phyloP scores from a whole-genome alignment of 64 coral and sea anemone species.

The Stylophora pistillata region DNA sequence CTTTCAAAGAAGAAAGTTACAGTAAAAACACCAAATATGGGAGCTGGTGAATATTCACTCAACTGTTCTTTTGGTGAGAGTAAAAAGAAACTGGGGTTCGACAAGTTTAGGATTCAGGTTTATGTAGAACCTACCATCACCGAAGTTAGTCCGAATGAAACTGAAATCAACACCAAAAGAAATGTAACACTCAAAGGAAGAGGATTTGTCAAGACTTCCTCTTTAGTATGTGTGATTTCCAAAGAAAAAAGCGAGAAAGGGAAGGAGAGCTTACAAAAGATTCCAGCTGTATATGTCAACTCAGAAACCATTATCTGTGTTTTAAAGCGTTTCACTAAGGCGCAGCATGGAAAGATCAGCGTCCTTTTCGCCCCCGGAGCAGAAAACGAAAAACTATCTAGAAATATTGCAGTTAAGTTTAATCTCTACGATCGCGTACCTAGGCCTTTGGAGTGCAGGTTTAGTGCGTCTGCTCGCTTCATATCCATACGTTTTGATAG shows the following conservation, averaged over 20 bases:
- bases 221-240: not conserved
- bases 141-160: slow-evolving; percentile 21
- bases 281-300: not conserved
- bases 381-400: not conserved
- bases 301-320: not conserved
- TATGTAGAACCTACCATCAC: not conserved
- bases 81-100: not conserved
- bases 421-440: slow-evolving; percentile 10
- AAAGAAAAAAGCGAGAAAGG: not conserved
- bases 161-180: not conserved
- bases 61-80: not conserved
- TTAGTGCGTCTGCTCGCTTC: not conserved
- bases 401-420: not conserved
- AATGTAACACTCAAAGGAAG: slow-evolving; percentile 66
- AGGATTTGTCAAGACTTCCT: slow-evolving; percentile 63
- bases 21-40: not conserved
- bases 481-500: not conserved
- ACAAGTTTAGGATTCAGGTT: slow-evolving; percentile 12
- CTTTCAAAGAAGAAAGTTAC: not conserved
- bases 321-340: not conserved
- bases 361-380: not conserved
- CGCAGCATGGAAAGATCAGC: not conserved
- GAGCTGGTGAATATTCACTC: not conserved
- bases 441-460: not conserved
- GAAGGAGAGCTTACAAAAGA: too few relatives aligned